phyloP scores from a whole-genome alignment of 2,797 vertebrate species.

The Tangara arthus region DNA sequence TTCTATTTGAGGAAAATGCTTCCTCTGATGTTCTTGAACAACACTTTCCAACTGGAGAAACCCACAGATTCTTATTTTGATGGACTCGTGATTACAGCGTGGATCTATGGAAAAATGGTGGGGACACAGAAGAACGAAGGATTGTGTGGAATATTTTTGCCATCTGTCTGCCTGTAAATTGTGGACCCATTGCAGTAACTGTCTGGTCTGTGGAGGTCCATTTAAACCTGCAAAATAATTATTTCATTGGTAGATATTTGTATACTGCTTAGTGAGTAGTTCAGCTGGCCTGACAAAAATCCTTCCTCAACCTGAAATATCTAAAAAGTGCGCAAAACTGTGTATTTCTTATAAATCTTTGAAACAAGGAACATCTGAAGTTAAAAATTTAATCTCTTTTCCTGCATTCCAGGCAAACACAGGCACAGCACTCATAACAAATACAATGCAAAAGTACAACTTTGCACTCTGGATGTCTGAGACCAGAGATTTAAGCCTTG shows the following conservation, averaged over 20 bases:
- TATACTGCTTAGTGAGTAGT: neutral
- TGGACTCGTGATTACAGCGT: neutral
- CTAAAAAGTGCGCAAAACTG: neutral
- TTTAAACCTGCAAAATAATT: neutral
- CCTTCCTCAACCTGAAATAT: neutral
- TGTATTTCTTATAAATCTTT: neutral
- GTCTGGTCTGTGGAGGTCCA: neutral
- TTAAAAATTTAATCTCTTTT: neutral
- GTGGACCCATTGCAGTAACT: neutral
- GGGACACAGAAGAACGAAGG: neutral
- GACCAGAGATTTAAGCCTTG: neutral
- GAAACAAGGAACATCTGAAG: neutral
- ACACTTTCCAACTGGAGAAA: conserved; percentile 38
- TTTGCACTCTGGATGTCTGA: neutral
- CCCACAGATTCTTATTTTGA: conserved; percentile 28
- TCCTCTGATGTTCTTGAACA: conserved; percentile 40
- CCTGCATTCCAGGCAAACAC: neutral
- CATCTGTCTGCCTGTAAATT: neutral
- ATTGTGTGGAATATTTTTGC: neutral
- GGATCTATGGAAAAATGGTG: neutral
- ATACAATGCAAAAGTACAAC: neutral
- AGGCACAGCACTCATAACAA: neutral
- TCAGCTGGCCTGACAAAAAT: neutral
- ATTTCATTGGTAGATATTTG: neutral
- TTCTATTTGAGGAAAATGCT: conserved; percentile 41